A percentile compares a stretch with the other conserved stretches of the same genome.
Conservation (phyloP, 2,797 vertebrate genomes). For the Platyrinchus mystaceus region DNA sequence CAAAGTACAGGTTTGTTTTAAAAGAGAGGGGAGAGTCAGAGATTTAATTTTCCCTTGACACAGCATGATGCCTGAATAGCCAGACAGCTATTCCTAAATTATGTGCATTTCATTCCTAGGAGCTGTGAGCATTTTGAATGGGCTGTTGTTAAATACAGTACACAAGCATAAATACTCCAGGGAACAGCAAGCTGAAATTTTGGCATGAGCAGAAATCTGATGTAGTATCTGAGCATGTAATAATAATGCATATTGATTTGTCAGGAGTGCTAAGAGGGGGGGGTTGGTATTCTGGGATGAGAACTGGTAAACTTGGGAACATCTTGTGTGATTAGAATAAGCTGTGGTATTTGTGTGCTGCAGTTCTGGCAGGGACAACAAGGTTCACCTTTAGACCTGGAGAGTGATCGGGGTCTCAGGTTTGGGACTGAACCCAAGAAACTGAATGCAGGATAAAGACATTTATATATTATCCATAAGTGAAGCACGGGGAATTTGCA, state of each 20-base stretch:
- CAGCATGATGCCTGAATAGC: conserved; percentile 57
- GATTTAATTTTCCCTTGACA: conserved; percentile 64
- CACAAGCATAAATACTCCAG: conserved; percentile 59
- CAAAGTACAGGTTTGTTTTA: conserved; percentile 55
- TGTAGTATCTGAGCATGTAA: conserved; percentile 23
- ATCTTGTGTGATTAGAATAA: neutral
- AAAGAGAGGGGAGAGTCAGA: neutral
- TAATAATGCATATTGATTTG: conserved; percentile 41
- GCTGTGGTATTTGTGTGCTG: neutral
- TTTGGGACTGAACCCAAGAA: neutral
- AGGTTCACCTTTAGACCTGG: neutral
- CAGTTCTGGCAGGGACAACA: neutral
- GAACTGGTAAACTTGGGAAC: conserved; percentile 9
- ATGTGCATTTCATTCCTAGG: conserved; percentile 63
- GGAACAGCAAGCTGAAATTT: conserved; percentile 53
- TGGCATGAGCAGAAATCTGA: conserved; percentile 47
- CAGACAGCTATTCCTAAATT: conserved; percentile 64
- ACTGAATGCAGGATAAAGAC: neutral
- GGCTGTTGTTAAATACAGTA: conserved; percentile 62
- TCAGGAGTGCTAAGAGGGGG: neutral
- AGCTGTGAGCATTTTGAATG: conserved; percentile 60
- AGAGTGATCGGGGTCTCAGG: neutral
- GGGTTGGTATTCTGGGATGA: neutral
- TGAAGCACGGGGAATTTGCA: neutral
- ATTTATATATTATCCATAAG: neutral